Conservation (phyloP, 2,888 invertebrate species). For the Tiphia femorata region DNA sequence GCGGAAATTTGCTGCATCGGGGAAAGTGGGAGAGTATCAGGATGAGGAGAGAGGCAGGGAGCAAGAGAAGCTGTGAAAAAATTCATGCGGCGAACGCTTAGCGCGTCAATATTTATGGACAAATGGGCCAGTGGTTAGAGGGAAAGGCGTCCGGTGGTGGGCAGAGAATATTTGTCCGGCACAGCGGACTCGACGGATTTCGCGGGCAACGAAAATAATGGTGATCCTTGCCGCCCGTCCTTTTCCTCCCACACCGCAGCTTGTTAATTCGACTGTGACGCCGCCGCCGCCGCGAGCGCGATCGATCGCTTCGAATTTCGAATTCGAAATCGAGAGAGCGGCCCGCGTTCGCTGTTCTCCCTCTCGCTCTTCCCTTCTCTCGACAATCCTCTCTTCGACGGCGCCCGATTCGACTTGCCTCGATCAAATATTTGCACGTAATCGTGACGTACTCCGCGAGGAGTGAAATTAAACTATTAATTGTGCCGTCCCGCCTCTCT, state of each 20-base stretch:
- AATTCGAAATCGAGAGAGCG: slow-evolving; percentile 35
- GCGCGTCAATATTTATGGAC: slow-evolving; percentile 47
- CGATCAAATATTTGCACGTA: slow-evolving; percentile 41
- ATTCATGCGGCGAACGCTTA: slow-evolving; percentile 9
- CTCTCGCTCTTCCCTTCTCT: neutral
- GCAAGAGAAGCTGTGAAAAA: neutral
- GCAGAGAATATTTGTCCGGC: slow-evolving; percentile 41
- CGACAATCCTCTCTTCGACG: no score
- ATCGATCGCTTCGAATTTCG: slow-evolving; percentile 35
- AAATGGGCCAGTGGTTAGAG: slow-evolving; percentile 30
- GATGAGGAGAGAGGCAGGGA: neutral
- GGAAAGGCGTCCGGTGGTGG: no score
- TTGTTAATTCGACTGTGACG: slow-evolving; percentile 42
- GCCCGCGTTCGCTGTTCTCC: neutral
- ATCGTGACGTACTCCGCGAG: slow-evolving; percentile 27
- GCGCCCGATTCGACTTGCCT: slow-evolving; percentile 23
- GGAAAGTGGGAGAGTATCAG: no score
- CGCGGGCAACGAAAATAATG: slow-evolving; percentile 42
- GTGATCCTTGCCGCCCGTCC: slow-evolving; percentile 35
- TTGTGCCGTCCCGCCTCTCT: slow-evolving; percentile 35
- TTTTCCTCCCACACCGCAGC: no score
- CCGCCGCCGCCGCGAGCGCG: no score
- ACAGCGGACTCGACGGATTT: slow-evolving; percentile 36
- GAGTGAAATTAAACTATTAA: slow-evolving; percentile 44
- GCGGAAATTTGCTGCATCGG: no score